A percentile compares a stretch with the other conserved stretches of the same genome.
Conservation (phyloP, 1,140 invertebrate species). For the Pseudomyrmex sp. region DNA sequence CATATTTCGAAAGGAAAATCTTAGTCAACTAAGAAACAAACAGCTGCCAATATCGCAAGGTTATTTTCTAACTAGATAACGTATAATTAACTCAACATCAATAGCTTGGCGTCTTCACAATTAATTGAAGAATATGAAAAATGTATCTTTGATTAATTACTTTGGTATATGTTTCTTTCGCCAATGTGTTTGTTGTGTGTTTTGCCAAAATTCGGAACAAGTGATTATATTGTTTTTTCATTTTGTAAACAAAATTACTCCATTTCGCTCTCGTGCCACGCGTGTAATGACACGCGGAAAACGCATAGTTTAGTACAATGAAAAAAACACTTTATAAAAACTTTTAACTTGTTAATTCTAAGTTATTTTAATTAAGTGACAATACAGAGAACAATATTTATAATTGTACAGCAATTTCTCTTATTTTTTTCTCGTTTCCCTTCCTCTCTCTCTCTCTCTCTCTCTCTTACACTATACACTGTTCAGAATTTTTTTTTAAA, state of each 20-base stretch:
- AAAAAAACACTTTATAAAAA: background rate
- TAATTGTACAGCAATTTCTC: background rate
- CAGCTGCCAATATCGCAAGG: constrained; percentile 71
- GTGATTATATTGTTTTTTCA: background rate
- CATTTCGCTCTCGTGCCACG: no score
- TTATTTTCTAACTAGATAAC: constrained; percentile 19
- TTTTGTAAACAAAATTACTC: no score
- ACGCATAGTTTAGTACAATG: background rate
- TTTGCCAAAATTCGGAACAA: background rate
- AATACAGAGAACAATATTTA: background rate
- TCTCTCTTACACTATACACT: no score
- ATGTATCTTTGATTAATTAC: constrained; percentile 52
- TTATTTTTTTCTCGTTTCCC: background rate
- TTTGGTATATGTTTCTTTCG: constrained; percentile 33
- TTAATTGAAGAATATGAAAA: constrained; percentile 6
- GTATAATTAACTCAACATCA: constrained; percentile 42
- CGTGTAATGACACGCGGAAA: background rate
- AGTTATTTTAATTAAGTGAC: background rate
- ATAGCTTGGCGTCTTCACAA: constrained; percentile 8
- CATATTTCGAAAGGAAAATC: constrained; percentile 63
- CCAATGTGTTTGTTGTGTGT: background rate
- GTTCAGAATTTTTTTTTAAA: background rate
- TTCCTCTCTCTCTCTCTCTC: no score
- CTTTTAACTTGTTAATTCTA: constrained; percentile 21
- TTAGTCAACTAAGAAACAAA: constrained; percentile 70